A percentile compares a stretch with the other conserved stretches of the same genome.
Evolutionary conservation across 2,113 vertebrate species (phyloP).

Genomic region (Brachionichthys hirsutus): DNA sequence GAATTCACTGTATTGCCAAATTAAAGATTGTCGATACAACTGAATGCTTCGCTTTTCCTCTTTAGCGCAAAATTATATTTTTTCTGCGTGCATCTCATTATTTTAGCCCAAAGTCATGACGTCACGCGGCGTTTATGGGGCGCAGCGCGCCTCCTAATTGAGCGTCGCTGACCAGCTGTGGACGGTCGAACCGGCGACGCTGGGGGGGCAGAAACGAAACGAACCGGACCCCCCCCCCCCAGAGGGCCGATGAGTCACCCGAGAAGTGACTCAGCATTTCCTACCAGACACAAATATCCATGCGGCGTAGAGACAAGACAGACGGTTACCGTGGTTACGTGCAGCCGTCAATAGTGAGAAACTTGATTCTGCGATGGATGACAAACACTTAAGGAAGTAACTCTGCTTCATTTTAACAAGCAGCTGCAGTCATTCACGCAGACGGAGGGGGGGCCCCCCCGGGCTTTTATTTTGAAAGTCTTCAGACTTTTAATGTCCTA

Average conservation of each 20-base stretch:
- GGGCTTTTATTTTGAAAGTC: too few species aligned
- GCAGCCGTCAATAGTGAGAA: too few species aligned
- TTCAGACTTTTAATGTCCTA: too few species aligned
- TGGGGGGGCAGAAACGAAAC: constrained; percentile 50
- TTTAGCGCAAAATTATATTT: neutral
- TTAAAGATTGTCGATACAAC: constrained; percentile 68
- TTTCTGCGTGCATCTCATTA: constrained; percentile 29
- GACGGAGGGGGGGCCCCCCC: too few species aligned
- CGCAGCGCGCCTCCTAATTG: constrained; percentile 38
- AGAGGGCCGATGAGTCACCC: constrained; percentile 45
- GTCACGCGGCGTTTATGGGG: constrained; percentile 42
- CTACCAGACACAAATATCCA: constrained; percentile 19
- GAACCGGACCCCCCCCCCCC: too few species aligned
- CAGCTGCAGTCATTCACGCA: too few species aligned
- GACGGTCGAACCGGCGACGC: constrained; percentile 13
- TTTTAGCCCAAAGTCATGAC: constrained; percentile 20
- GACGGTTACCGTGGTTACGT: too few species aligned
- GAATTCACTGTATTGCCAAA: constrained; percentile 68
- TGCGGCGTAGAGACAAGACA: neutral
- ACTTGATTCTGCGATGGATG: too few species aligned
- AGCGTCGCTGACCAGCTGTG: constrained; percentile 50
- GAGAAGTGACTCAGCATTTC: constrained; percentile 60
- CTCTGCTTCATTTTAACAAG: too few species aligned
- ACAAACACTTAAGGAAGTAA: too few species aligned
- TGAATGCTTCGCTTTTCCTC: neutral